These are phyloP conservation scores for Ameiurus melas DNA, from an alignment of 2,113 vertebrate species.

Conservation along the genomic window DNA sequence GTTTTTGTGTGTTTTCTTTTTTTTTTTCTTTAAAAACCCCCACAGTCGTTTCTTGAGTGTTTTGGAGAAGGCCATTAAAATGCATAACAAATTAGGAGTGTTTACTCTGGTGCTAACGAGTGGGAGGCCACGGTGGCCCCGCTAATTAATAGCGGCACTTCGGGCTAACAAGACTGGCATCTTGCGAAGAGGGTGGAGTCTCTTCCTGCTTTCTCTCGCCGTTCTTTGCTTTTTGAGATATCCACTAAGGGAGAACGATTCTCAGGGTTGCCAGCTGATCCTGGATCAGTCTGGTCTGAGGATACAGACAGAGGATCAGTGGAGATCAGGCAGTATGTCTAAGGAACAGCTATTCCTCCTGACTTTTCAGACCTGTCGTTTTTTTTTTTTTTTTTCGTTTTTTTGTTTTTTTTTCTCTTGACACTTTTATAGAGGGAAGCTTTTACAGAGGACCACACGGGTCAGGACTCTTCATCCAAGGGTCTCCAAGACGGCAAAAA, in stretches of 20 bases:
- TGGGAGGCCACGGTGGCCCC: slow-evolving; percentile 74
- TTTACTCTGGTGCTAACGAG: slow-evolving; percentile 87
- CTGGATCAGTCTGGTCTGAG: neutral
- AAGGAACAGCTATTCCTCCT: neutral
- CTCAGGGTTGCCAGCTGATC: neutral
- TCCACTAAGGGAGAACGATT: slow-evolving; percentile 29
- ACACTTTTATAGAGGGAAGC: neutral
- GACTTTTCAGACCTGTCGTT: neutral
- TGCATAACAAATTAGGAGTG: slow-evolving; percentile 85
- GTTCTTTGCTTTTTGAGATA: slow-evolving; percentile 8
- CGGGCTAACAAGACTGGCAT: slow-evolving; percentile 62
- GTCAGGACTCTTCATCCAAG: neutral
- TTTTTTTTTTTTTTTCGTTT: neutral
- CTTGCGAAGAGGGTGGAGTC: slow-evolving; percentile 56
- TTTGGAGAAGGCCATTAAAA: slow-evolving; percentile 86
- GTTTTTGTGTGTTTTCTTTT: slow-evolving; percentile 16
- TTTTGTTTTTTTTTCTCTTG: neutral
- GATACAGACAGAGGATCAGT: slow-evolving; percentile 4
- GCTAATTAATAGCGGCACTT: slow-evolving; percentile 72
- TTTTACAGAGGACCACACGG: slow-evolving; percentile 2
- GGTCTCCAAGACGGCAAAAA: neutral
- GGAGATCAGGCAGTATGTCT: neutral
- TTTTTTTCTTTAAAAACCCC: slow-evolving; percentile 32
- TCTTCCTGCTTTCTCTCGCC: neutral
- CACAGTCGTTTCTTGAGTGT: slow-evolving; percentile 56